phyloP scores from a whole-genome alignment of 2,113 vertebrate species.

The Nipponia nippon region DNA sequence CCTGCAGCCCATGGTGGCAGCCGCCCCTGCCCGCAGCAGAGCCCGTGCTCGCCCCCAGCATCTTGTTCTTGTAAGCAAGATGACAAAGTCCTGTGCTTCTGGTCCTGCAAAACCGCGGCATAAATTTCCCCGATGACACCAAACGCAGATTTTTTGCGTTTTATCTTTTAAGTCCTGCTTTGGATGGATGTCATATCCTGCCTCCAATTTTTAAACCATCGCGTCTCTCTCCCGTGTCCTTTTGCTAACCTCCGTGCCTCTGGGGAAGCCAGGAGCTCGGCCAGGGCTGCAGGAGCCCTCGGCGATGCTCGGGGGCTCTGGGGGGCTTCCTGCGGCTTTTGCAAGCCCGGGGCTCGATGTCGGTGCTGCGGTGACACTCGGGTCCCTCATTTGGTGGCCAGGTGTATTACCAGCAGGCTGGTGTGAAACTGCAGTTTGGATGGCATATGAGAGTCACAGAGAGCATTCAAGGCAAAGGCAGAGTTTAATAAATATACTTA shows the following conservation, averaged over 20 bases:
- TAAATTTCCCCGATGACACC: fast-evolving
- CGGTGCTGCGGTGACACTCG: fast-evolving
- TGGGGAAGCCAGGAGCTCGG: neutral
- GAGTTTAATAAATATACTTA: constrained; percentile 47
- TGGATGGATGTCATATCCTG: neutral
- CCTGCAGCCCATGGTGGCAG: neutral
- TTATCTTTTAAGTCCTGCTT: neutral
- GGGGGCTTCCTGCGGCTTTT: neutral
- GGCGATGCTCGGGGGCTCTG: neutral
- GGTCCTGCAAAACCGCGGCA: fast-evolving
- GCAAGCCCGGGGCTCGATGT: fast-evolving
- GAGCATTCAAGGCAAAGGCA: constrained; percentile 21
- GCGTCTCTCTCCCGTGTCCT: neutral
- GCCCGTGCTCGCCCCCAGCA: neutral
- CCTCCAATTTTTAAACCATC: neutral
- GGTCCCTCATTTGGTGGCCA: neutral
- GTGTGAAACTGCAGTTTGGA: neutral
- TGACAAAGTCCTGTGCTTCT: neutral
- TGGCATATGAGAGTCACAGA: neutral
- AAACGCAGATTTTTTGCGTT: fast-evolving
- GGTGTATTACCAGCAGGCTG: neutral
- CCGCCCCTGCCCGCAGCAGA: neutral
- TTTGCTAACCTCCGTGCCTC: neutral
- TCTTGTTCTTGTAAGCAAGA: neutral
- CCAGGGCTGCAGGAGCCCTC: neutral